phyloP scores from a whole-genome alignment of 2,797 vertebrate species.

The Poeciliopsis paucimaculata region DNA sequence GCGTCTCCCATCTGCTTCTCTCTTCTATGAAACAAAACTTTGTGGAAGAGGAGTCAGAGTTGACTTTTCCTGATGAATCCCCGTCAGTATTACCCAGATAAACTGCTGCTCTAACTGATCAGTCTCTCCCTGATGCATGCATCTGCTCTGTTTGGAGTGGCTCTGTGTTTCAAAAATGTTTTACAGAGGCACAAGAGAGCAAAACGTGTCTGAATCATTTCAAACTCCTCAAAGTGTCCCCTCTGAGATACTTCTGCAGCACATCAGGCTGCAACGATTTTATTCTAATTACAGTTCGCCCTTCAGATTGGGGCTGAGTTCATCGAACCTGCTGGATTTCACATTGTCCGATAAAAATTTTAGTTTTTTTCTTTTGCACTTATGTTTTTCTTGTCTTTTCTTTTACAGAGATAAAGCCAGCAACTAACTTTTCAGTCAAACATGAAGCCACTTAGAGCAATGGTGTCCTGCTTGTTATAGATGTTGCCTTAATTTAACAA shows the following conservation, averaged over 20 bases:
- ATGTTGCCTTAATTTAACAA: neutral
- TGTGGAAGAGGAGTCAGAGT: neutral
- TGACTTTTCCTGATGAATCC: constrained; percentile 6
- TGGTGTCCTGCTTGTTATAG: neutral
- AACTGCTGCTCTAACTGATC: constrained; percentile 9
- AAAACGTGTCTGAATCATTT: constrained; percentile 21
- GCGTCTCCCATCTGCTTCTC: neutral
- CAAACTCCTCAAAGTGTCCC: constrained; percentile 49
- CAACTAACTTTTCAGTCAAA: constrained; percentile 14
- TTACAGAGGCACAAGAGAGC: constrained; percentile 32
- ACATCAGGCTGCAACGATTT: constrained; percentile 44
- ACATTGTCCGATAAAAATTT: constrained; percentile 48
- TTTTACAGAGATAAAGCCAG: neutral
- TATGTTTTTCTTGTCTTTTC: constrained; percentile 9
- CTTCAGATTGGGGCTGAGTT: constrained; percentile 57
- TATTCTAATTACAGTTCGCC: constrained; percentile 61
- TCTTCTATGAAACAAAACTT: neutral
- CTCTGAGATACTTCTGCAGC: constrained; percentile 49
- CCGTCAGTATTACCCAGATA: neutral
- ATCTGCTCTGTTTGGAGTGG: constrained; percentile 30
- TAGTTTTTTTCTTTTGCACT: constrained; percentile 23
- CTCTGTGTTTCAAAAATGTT: constrained; percentile 29
- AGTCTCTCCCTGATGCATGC: constrained; percentile 5
- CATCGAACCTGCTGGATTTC: constrained; percentile 52
- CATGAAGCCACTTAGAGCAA: constrained; percentile 11